A percentile compares a stretch with the other conserved stretches of the same genome.
Evolutionary conservation across 1,140 invertebrate species (phyloP).

Genomic region (Ips typographus): DNA sequence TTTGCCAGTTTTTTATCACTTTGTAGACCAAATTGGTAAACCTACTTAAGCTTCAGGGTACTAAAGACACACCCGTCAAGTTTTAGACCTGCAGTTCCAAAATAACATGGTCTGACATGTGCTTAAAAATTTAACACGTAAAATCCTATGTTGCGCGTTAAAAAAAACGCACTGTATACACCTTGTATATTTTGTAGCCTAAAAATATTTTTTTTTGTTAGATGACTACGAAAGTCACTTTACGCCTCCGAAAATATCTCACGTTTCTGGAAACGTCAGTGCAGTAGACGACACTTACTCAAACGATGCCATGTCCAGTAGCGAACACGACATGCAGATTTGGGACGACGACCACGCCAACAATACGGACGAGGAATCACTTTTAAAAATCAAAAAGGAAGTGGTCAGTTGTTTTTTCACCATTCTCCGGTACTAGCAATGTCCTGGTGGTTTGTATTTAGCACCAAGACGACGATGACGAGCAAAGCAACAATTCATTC

Average conservation of each 20-base stretch:
- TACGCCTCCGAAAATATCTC: conserved; percentile 58
- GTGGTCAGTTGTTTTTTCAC: conserved; percentile 32
- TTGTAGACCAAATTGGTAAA: too few relatives aligned
- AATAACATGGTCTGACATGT: too few relatives aligned
- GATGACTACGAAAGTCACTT: conserved; percentile 60
- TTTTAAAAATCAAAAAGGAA: conserved; percentile 48
- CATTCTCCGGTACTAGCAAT: background rate
- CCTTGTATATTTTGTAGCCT: too few relatives aligned
- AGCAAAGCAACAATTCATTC: conserved; percentile 38
- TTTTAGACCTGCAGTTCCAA: too few relatives aligned
- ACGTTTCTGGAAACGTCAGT: conserved; percentile 56
- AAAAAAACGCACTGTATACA: too few relatives aligned
- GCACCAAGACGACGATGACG: conserved; percentile 39
- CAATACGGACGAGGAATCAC: conserved; percentile 46
- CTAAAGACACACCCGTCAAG: too few relatives aligned
- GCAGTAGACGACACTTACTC: conserved; percentile 51
- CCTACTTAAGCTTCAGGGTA: too few relatives aligned
- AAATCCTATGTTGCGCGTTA: too few relatives aligned
- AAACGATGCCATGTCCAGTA: conserved; percentile 50
- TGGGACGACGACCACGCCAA: conserved; percentile 49
- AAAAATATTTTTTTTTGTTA: background rate
- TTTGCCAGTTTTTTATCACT: too few relatives aligned
- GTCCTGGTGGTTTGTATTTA: background rate
- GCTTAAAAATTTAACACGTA: too few relatives aligned
- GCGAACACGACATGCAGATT: conserved; percentile 48